Conservation (phyloP, 1,140 invertebrate genomes). For the Drosophila parvula region DNA sequence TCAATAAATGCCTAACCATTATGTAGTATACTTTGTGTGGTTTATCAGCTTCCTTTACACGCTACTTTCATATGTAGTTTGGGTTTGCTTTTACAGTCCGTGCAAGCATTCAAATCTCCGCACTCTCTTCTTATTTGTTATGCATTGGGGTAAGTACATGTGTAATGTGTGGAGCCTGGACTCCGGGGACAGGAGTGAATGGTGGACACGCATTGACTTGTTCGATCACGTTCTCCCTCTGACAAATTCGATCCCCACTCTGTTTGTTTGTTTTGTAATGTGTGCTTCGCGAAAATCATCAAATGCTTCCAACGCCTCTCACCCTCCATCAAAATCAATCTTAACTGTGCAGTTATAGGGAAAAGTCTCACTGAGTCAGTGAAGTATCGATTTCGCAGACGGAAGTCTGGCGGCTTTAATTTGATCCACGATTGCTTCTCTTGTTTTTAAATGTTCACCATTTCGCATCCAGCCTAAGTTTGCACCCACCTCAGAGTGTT, state of each 20-base stretch:
- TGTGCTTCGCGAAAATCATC: conserved; percentile 77
- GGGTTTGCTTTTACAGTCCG: conserved; percentile 12
- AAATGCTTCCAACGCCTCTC: conserved; percentile 60
- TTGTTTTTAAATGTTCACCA: conserved; percentile 51
- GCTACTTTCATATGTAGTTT: conserved; percentile 8
- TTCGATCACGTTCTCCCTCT: conserved; percentile 35
- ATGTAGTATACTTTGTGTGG: conserved; percentile 38
- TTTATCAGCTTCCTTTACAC: conserved; percentile 30
- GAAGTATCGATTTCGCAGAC: conserved; percentile 9
- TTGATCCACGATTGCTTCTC: conserved; percentile 63
- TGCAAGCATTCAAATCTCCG: conserved; percentile 16
- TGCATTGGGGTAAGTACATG: conserved; percentile 67
- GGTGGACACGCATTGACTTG: conserved; percentile 48
- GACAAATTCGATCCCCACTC: conserved; percentile 20
- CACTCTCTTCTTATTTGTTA: conserved; percentile 45
- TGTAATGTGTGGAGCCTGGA: conserved; percentile 16
- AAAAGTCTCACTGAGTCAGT: conserved; percentile 7
- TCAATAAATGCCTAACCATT: conserved; percentile 60
- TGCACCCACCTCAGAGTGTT: conserved; percentile 12
- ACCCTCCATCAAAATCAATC: conserved; percentile 17
- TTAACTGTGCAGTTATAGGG: background rate
- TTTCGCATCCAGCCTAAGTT: conserved; percentile 37
- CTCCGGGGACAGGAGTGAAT: conserved; percentile 42
- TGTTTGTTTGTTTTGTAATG: conserved; percentile 28
- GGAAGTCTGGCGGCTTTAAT: conserved; percentile 4